phyloP scores from a whole-genome alignment of 2,113 vertebrate species.

The rat (Rattus norvegicus) region DNA sequence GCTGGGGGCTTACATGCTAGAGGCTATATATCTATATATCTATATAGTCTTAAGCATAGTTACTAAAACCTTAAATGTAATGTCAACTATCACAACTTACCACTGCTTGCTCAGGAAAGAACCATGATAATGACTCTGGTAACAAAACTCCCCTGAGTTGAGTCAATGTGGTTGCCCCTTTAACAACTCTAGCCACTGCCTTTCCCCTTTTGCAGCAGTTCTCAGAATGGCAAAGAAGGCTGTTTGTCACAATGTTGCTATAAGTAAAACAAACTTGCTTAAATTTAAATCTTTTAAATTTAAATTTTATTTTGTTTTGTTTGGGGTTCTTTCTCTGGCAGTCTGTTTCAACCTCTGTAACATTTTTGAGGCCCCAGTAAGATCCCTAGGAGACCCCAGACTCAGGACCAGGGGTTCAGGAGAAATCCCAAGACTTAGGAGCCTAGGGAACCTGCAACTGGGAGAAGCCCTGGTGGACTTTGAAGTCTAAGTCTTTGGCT shows the following conservation, averaged over 20 bases:
- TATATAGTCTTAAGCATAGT: background rate
- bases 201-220: background rate
- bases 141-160: background rate
- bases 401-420: background rate
- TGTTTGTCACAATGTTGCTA: background rate
- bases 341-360: background rate
- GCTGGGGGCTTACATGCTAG: background rate
- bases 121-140: background rate
- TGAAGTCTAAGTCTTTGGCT: background rate
- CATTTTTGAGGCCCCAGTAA: background rate
- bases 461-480: background rate
- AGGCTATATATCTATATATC: background rate
- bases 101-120: background rate
- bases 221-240: background rate
- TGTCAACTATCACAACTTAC: background rate
- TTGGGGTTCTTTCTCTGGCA: background rate
- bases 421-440: background rate
- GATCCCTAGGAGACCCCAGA: background rate
- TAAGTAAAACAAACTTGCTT: background rate
- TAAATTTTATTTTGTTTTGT: background rate
- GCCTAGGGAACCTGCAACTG: background rate
- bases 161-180: background rate
- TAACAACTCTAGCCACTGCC: background rate
- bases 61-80: background rate
- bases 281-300: background rate